These are phyloP conservation scores for Leptopterna dolabrata DNA, from an alignment of 2,888 invertebrate genomes.

Conservation along the genomic window DNA sequence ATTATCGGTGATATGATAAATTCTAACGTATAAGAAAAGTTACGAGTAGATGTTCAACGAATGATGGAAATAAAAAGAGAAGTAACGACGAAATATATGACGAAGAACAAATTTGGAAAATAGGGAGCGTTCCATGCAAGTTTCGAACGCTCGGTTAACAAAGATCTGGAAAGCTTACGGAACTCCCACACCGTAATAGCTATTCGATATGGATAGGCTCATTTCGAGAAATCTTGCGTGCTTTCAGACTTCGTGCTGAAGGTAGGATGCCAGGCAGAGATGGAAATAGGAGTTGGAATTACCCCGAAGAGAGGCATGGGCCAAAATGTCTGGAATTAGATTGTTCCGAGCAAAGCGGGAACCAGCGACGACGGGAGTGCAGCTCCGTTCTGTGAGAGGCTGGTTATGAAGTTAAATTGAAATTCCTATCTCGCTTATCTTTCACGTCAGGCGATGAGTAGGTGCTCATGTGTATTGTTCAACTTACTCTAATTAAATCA, in stretches of 20 bases:
- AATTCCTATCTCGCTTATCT: constrained; percentile 7
- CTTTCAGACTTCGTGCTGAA: background rate
- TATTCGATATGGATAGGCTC: background rate
- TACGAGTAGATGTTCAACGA: no score
- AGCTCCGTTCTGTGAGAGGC: background rate
- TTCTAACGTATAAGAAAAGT: no score
- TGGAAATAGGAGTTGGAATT: background rate
- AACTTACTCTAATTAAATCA: background rate
- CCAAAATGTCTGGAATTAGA: constrained; percentile 1
- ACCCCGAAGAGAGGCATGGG: background rate
- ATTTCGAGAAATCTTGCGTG: background rate
- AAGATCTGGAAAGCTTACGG: background rate
- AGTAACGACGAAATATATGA: no score
- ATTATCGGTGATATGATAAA: no score
- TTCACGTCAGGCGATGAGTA: background rate
- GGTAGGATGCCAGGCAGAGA: background rate
- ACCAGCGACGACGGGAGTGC: background rate
- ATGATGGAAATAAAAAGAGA: no score
- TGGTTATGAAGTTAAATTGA: constrained; percentile 1
- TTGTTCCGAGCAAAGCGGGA: background rate
- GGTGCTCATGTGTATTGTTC: background rate
- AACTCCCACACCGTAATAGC: background rate
- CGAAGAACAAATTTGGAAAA: no score
- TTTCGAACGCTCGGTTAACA: no score
- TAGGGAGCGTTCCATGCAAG: no score